Percentiles rank a stretch among this genome's conserved stretches.
These are phyloP conservation scores for Neuroterus valhalla DNA, from an alignment of 1,140 invertebrate species.

Conservation along the genomic window DNA sequence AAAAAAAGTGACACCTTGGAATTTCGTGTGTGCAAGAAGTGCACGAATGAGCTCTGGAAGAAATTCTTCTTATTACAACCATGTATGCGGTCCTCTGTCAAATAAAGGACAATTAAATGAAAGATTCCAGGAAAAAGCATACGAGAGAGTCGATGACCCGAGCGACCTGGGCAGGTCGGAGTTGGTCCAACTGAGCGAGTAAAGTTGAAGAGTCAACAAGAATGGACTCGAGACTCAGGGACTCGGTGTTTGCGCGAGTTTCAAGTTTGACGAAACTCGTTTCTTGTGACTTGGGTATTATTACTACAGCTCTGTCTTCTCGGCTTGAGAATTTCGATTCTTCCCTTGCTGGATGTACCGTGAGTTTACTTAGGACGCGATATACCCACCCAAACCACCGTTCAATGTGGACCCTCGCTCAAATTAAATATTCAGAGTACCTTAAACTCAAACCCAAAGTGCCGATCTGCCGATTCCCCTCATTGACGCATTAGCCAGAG, in stretches of 20 bases:
- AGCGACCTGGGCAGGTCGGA: slow-evolving; percentile 18
- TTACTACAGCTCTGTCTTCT: neutral
- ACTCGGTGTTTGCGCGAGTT: slow-evolving; percentile 70
- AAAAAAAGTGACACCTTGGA: no score
- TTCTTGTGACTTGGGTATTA: slow-evolving; percentile 38
- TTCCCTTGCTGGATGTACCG: slow-evolving; percentile 36
- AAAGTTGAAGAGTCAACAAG: slow-evolving; percentile 70
- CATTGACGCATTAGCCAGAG: neutral
- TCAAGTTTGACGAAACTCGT: slow-evolving; percentile 68
- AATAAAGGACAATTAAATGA: slow-evolving; percentile 29
- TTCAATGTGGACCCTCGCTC: slow-evolving; percentile 53
- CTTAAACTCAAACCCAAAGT: slow-evolving; percentile 37
- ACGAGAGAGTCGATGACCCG: slow-evolving; percentile 31
- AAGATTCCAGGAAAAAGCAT: slow-evolving; percentile 23
- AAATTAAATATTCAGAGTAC: slow-evolving; percentile 62
- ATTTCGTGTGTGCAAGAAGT: neutral
- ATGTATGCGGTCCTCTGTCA: slow-evolving; percentile 8
- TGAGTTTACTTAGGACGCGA: slow-evolving; percentile 66
- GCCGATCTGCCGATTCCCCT: slow-evolving; percentile 37
- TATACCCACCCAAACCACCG: slow-evolving; percentile 31
- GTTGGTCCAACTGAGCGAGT: slow-evolving; percentile 51
- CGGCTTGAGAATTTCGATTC: slow-evolving; percentile 51
- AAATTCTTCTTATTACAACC: no score
- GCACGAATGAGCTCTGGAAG: slow-evolving; percentile 12
- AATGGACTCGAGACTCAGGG: slow-evolving; percentile 42